Conservation (phyloP, 2,113 vertebrate genomes). For the Gymnocephalus cernua region DNA sequence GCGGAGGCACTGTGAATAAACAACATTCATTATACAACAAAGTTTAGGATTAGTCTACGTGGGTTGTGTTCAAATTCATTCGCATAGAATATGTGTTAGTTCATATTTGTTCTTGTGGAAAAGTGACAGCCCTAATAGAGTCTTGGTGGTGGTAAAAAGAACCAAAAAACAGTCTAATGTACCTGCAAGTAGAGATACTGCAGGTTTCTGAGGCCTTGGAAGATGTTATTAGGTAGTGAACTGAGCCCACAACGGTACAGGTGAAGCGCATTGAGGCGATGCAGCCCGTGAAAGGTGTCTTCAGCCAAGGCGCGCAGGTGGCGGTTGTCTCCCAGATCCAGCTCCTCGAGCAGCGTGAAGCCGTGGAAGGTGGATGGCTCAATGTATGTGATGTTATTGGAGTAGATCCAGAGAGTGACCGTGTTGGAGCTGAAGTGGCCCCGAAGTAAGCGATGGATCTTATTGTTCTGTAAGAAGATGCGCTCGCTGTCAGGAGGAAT, state of each 20-base stretch:
- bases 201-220: conserved; percentile 93
- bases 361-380: conserved; percentile 94
- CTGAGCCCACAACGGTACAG: conserved; percentile 96
- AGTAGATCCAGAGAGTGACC: conserved; percentile 98
- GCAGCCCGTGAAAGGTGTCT: conserved; percentile 95
- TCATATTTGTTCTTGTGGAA: not conserved
- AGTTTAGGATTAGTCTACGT: conserved; percentile 7
- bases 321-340: conserved; percentile 98
- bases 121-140: not conserved
- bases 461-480: conserved; percentile 98
- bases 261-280: conserved; percentile 93
- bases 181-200: conserved; percentile 98
- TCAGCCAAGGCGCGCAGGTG: conserved; percentile 92
- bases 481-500: conserved; percentile 96
- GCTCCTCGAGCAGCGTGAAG: conserved; percentile 93
- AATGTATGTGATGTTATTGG: conserved; percentile 97
- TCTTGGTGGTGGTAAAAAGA: not conserved
- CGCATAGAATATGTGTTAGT: not conserved
- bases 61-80: conserved; percentile 2
- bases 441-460: conserved; percentile 91
- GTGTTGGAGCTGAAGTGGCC: conserved; percentile 94
- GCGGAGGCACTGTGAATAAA: not conserved
- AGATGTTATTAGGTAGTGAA: conserved; percentile 92
- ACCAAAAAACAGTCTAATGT: conserved; percentile 1
- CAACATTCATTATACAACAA: not conserved